phyloP scores from a whole-genome alignment of 2,888 invertebrate genomes.

The Clunio marinus region DNA sequence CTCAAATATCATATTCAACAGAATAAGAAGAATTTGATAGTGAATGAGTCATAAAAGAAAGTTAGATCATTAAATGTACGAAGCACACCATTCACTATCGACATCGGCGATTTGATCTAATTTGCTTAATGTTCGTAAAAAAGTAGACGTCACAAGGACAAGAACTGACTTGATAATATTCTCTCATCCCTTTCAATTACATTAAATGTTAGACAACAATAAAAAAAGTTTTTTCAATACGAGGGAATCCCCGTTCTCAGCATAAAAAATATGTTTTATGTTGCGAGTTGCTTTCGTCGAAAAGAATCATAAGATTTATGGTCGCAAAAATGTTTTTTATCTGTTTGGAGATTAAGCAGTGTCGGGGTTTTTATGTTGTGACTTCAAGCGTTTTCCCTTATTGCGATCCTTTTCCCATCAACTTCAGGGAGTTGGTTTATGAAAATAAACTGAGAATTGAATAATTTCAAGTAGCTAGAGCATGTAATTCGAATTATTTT shows the following conservation, averaged over 20 bases:
- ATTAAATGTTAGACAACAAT: slow-evolving; percentile 17
- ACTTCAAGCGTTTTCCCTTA: no score
- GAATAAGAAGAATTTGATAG: not conserved
- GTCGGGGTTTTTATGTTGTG: no score
- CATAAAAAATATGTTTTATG: slow-evolving; percentile 37
- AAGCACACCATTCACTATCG: slow-evolving; percentile 8
- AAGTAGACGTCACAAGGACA: not conserved
- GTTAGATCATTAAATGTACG: not conserved
- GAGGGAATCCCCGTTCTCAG: slow-evolving; percentile 12
- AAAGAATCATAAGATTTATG: slow-evolving; percentile 35
- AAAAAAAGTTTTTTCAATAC: not conserved
- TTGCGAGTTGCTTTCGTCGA: not conserved
- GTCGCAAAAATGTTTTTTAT: slow-evolving; percentile 14
- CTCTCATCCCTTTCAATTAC: slow-evolving; percentile 33
- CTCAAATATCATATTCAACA: not conserved
- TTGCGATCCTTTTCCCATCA: not conserved
- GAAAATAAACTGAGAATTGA: not conserved
- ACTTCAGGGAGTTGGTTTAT: not conserved
- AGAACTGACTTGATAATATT: slow-evolving; percentile 34
- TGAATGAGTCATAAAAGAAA: not conserved
- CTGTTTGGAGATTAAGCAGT: not conserved
- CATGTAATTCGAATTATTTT: slow-evolving; percentile 13
- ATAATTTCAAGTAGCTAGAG: slow-evolving; percentile 13
- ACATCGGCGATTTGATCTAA: slow-evolving; percentile 29
- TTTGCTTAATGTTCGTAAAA: slow-evolving; percentile 35